Evolutionary conservation across 35 echinoderm and acorn worm species (phyloP).

Genomic region (Antedon bifida): DNA sequence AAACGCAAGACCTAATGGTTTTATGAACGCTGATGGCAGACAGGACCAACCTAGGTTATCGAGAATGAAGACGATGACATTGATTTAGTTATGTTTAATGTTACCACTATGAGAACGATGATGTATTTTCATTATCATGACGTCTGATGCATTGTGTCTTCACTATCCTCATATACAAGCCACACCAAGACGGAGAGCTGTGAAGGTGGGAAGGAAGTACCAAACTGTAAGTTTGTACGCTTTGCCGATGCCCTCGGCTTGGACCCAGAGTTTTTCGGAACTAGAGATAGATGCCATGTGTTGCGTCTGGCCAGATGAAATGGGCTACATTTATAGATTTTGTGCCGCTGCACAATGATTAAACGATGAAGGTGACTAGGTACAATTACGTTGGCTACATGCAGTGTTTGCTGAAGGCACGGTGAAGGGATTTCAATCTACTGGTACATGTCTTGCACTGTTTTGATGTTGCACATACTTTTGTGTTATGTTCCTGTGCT

Average conservation of each 20-base stretch:
- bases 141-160: slow-evolving; percentile 1
- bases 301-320: too few relatives aligned
- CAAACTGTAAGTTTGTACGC: slow-evolving; percentile 39
- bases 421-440: too few relatives aligned
- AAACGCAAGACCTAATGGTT: not conserved
- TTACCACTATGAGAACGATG: not conserved
- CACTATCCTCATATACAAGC: slow-evolving; percentile 2
- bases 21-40: not conserved
- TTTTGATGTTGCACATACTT: too few relatives aligned
- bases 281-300: too few relatives aligned
- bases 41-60: not conserved
- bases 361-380: too few relatives aligned
- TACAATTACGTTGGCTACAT: too few relatives aligned
- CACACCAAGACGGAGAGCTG: not conserved
- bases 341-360: too few relatives aligned
- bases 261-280: too few relatives aligned
- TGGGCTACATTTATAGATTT: too few relatives aligned
- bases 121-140: not conserved
- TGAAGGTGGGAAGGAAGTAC: slow-evolving; percentile 9
- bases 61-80: not conserved
- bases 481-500: too few relatives aligned
- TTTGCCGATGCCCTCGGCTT: slow-evolving; percentile 61
- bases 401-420: too few relatives aligned
- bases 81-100: not conserved
- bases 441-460: too few relatives aligned